Conservation (phyloP, 1,140 invertebrate species). For the honey bee (Apis mellifera) region DNA sequence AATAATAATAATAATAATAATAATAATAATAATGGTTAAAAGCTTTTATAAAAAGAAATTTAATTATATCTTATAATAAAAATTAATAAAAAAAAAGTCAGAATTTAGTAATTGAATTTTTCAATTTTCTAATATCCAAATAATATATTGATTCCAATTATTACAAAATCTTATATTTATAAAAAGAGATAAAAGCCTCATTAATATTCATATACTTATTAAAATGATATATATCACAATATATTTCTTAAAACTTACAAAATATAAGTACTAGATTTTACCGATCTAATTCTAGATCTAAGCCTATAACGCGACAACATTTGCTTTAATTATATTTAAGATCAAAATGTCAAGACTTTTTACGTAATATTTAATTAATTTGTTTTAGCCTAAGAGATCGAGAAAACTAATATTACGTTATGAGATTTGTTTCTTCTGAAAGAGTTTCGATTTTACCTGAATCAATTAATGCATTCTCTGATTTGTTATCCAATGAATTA, state of each 20-base stretch:
- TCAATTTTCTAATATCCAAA: neutral
- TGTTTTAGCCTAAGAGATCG: slow-evolving; percentile 26
- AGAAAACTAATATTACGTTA: slow-evolving; percentile 61
- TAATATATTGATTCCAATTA: neutral
- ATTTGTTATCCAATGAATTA: slow-evolving; percentile 70
- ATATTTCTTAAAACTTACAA: slow-evolving; percentile 23
- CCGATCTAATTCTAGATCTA: neutral
- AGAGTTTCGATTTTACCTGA: slow-evolving; percentile 62
- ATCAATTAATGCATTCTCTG: slow-evolving; percentile 66
- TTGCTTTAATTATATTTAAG: slow-evolving; percentile 1
- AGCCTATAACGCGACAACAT: neutral
- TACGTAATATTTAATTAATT: slow-evolving; percentile 17
- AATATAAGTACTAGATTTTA: neutral
- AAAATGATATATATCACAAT: slow-evolving; percentile 42
- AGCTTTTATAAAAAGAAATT: neutral
- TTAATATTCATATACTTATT: slow-evolving; percentile 25
- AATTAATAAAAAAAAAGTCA: neutral
- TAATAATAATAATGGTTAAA: neutral
- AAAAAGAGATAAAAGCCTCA: slow-evolving; percentile 29
- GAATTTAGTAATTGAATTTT: neutral
- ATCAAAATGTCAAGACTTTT: neutral
- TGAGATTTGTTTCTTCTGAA: slow-evolving; percentile 75
- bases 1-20: neutral
- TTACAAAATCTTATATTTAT: neutral
- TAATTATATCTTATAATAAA: neutral